These are phyloP conservation scores for Spizella passerina DNA, from an alignment of 2,797 vertebrate genomes.

Conservation along the genomic window DNA sequence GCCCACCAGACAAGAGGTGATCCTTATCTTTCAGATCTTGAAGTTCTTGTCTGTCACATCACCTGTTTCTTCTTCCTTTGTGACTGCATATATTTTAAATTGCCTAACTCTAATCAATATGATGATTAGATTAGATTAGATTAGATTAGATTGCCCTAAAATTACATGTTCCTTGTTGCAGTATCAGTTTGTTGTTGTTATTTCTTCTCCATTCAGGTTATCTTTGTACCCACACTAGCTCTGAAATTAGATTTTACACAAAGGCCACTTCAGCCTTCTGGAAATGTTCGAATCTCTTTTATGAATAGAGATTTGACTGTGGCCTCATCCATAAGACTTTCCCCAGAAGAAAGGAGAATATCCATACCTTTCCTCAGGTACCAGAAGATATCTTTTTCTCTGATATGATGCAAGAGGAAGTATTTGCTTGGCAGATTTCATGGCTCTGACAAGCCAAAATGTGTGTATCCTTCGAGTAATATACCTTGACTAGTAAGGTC, in stretches of 20 bases:
- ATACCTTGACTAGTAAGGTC: neutral
- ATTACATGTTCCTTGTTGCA: neutral
- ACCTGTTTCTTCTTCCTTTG: neutral
- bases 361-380: neutral
- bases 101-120: neutral
- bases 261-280: neutral
- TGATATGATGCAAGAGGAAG: neutral
- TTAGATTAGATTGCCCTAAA: neutral
- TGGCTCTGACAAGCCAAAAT: neutral
- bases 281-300: neutral
- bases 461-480: neutral
- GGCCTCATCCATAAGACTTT: neutral
- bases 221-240: neutral
- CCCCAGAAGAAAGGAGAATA: neutral
- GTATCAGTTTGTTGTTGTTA: neutral
- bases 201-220: neutral
- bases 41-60: neutral
- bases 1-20: neutral
- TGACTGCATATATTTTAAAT: neutral
- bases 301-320: neutral
- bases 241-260: neutral
- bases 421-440: neutral
- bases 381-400: neutral
- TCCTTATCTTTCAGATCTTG: neutral
- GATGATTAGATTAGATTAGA: neutral